phyloP scores from a whole-genome alignment of 2,888 invertebrate genomes.

The Eumerus sabulonum region DNA sequence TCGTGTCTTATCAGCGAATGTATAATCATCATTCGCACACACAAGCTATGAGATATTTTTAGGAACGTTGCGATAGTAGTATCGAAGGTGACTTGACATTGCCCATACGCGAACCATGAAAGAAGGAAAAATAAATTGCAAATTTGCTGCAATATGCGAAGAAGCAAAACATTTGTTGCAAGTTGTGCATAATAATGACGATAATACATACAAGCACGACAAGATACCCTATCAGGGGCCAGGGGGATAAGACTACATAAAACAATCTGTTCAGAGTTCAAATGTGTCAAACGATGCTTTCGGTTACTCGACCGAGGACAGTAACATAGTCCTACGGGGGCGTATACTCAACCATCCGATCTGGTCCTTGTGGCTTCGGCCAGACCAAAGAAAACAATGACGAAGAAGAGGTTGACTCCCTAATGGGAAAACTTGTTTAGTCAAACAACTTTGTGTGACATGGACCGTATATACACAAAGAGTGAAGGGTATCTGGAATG shows the following conservation, averaged over 20 bases:
- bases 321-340: slow-evolving; percentile 38
- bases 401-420: slow-evolving; percentile 32
- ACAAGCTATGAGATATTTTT: slow-evolving; percentile 52
- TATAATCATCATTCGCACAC: slow-evolving; percentile 56
- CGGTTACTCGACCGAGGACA: slow-evolving; percentile 21
- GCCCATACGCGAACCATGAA: slow-evolving; percentile 47
- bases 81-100: slow-evolving; percentile 69
- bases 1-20: slow-evolving; percentile 62
- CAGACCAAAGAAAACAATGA: not conserved
- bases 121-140: not conserved
- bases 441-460: slow-evolving; percentile 34
- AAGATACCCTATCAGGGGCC: too few species aligned
- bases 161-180: slow-evolving; percentile 39
- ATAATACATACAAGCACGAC: not conserved
- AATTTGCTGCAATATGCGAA: slow-evolving; percentile 23
- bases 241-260: not conserved
- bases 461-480: slow-evolving; percentile 26
- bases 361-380: slow-evolving; percentile 31
- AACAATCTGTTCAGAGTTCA: slow-evolving; percentile 60
- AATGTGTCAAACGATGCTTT: slow-evolving; percentile 63
- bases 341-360: slow-evolving; percentile 36
- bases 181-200: slow-evolving; percentile 49
- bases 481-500: too few species aligned
- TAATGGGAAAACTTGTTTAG: slow-evolving; percentile 65
- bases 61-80: slow-evolving; percentile 59